Conservation (phyloP, 2,888 invertebrate genomes). For the Marasmarcha lunaedactyla region DNA sequence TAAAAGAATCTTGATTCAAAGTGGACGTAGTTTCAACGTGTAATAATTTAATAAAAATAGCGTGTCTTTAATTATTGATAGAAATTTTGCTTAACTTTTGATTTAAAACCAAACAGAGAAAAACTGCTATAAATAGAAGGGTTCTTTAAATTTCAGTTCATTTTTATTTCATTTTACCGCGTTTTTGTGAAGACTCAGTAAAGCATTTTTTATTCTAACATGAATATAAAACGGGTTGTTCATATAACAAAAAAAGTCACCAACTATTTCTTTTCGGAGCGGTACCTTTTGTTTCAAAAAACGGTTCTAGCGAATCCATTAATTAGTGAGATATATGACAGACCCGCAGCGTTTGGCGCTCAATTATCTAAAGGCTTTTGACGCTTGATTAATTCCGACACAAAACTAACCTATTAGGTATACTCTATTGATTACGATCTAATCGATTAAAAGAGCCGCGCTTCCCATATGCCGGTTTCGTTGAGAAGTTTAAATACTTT, state of each 20-base stretch:
- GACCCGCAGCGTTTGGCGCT: constrained; percentile 49
- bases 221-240: constrained; percentile 7
- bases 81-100: no score
- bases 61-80: no score
- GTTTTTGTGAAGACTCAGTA: no score
- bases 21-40: no score
- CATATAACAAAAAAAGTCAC: no score
- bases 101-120: no score
- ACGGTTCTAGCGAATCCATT: constrained; percentile 61
- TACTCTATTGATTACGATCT: constrained; percentile 55
- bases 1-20: no score
- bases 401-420: constrained; percentile 61
- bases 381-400: constrained; percentile 67
- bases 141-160: no score
- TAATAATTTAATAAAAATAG: no score
- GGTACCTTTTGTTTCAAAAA: constrained; percentile 55
- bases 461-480: constrained; percentile 50
- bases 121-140: no score
- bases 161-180: no score
- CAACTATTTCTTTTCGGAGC: constrained; percentile 29
- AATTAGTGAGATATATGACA: constrained; percentile 65
- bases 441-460: constrained; percentile 61
- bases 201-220: no score
- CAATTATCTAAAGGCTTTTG: constrained; percentile 59
- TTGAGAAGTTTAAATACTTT: constrained; percentile 48